Conservation (phyloP, 2,888 invertebrate species). For the Stegophylla sp. region DNA sequence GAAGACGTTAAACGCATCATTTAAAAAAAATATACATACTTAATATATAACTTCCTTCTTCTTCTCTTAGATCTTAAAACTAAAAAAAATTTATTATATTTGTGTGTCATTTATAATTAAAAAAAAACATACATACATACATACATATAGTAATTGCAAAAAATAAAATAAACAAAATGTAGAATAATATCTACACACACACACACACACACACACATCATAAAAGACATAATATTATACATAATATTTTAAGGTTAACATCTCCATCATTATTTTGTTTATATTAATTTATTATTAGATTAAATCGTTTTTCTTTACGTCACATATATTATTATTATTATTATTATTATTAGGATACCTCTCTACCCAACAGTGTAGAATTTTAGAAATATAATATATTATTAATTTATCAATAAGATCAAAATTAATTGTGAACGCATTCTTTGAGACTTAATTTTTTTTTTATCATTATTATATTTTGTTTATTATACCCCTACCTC, state of each 20-base stretch:
- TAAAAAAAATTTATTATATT: slow-evolving; percentile 39
- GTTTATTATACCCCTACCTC: slow-evolving; percentile 55
- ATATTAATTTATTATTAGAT: slow-evolving; percentile 26
- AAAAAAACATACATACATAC: slow-evolving; percentile 12
- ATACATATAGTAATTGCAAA: slow-evolving; percentile 34
- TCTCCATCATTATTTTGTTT: slow-evolving; percentile 45
- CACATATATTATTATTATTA: too few species aligned
- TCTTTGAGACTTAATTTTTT: slow-evolving; percentile 48
- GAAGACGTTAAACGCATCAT: slow-evolving; percentile 66
- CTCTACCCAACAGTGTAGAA: slow-evolving; percentile 21
- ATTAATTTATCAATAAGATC: slow-evolving; percentile 17
- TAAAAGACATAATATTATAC: slow-evolving; percentile 17
- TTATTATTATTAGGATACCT: background rate
- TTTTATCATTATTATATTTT: slow-evolving; percentile 50
- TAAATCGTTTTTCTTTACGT: slow-evolving; percentile 37
- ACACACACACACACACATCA: too few species aligned
- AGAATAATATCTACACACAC: slow-evolving; percentile 28
- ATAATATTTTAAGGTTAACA: slow-evolving; percentile 43
- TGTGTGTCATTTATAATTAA: slow-evolving; percentile 48
- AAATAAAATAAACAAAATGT: slow-evolving; percentile 23
- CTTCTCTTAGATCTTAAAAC: slow-evolving; percentile 55
- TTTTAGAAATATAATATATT: too few species aligned
- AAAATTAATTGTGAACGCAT: slow-evolving; percentile 23
- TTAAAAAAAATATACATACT: slow-evolving; percentile 38
- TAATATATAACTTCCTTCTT: slow-evolving; percentile 58